Evolutionary conservation across 2,797 vertebrate species (phyloP), one percentile per base, ranked within the genome.

Genomic region (Pseudochaenichthys georgianus): DNA sequence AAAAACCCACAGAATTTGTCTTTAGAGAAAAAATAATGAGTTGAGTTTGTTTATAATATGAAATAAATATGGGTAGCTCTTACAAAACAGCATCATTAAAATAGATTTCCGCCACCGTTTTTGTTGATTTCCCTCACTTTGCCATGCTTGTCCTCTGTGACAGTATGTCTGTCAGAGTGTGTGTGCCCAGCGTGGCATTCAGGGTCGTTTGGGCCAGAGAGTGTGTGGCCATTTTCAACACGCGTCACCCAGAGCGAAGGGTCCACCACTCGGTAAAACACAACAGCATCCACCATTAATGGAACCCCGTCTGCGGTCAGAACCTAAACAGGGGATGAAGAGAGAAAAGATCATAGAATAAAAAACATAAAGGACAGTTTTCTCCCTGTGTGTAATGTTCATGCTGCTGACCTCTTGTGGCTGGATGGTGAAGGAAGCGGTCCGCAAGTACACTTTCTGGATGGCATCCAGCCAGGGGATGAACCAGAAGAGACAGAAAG

Each of bases 251-350:
- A 93, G 0, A 92, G 90, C 4, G 92, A 86, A 0, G 95, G 95
- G 1, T 94, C 94, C 16, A 95, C 87, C 64, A 95, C 84, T 5
- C 94, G 92, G 71, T 95, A 96, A 58, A 95, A 96, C 81, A 96
- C 90, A 0, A 96, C 93, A 0, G 91, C 95, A 5, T 95, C 95
- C 52, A 96, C 94, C 71, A 91, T 93, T 4, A 95, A 92, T 0
- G 94, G 93, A 42, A 95, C 94, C 0, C 93, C 95, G 71, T 96
- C 96, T 57, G 93, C 91, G 7, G 95, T 90, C 72, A 95, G 84
- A 54, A 95, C 92, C 96, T 96, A 78, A 9, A 51, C 45, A 64
- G 63, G 4, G 2, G 34, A 38, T 0, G 21, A 13, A 16, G 60
- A 11, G 43, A 47, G 45, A 4, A n/a, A 19, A 67, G 42, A 59